phyloP scores from a whole-genome alignment of 2,888 invertebrate species.

The Acronicta alni region DNA sequence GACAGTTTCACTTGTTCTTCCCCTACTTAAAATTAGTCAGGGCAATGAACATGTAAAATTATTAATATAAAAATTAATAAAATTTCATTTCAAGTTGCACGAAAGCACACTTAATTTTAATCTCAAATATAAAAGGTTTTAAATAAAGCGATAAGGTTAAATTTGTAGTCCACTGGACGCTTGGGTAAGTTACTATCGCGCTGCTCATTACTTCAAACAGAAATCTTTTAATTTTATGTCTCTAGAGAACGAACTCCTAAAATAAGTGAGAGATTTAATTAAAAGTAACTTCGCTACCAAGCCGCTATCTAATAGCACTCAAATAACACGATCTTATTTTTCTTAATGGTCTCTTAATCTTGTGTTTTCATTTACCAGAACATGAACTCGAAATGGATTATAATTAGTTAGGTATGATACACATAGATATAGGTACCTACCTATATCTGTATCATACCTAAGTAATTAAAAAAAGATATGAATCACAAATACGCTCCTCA shows the following conservation, averaged over 20 bases:
- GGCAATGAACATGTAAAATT: too few species aligned
- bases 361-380: constrained; percentile 34
- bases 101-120: too few species aligned
- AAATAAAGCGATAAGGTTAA: constrained; percentile 11
- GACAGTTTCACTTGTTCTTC: too few species aligned
- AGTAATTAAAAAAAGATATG: too few species aligned
- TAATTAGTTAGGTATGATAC: neutral
- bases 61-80: too few species aligned
- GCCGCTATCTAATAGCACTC: constrained; percentile 61
- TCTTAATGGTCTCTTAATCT: constrained; percentile 56
- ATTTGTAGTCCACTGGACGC: constrained; percentile 18
- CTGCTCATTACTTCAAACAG: constrained; percentile 31
- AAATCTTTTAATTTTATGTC: constrained; percentile 53
- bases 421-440: too few species aligned
- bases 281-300: constrained; percentile 67
- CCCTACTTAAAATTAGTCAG: too few species aligned
- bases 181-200: constrained; percentile 26
- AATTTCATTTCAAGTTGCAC: too few species aligned
- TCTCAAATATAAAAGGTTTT: constrained; percentile 11
- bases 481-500: too few species aligned
- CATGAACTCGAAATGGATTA: constrained; percentile 39
- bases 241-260: constrained; percentile 62
- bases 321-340: constrained; percentile 64
- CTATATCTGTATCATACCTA: too few species aligned
- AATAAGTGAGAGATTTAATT: constrained; percentile 75